Evolutionary conservation across 2,797 vertebrate genomes (phyloP), one percentile per base, ranked within the genome.

Genomic region (Poecilia gillii): DNA sequence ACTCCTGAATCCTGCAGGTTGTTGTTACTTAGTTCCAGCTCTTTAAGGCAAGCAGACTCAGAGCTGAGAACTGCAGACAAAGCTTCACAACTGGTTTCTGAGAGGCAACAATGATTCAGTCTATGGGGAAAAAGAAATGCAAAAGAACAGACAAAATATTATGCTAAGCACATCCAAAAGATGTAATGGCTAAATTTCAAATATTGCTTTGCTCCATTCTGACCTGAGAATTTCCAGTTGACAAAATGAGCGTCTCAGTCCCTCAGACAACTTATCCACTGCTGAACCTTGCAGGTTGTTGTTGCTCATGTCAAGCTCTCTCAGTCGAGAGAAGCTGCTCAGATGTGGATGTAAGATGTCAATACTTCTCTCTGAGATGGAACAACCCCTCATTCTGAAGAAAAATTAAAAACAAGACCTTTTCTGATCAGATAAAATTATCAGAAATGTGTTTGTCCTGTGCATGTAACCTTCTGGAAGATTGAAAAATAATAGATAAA

Each of bases 301-400:
- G 75, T 77, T 77, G 23, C 64, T 77, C 64, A 77, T 49, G 45
- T 77, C 76, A 39, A 77, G 76, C 16, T 77, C 66, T 77, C n/a
- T 55, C 36, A 77, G 66, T 13, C 39, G 8, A n/a, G 23, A 74
- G 1, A 7, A 25, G 23, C 23, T 20, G 25, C 51, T 74, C 20
- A 43, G 73, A 18, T 12, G 6, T 41, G 23, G 23, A 31, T 28
- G 16, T 16, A 77, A 49, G 23, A 53, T 31, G 53, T 57, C 36
- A 16, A 74, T 3, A 20, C 51, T 53, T 43, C 28, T 39, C 23
- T 43, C 36, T 41, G 51, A 43, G 12, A 74, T 36, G 51, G 53
- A 57, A 28, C 73, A 74, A 14, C 73, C 73, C 28, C 73, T 74
- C 23, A 57, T 41, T 53, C 73, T 74, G 51, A 28, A 74, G 36